Evolutionary conservation across 2,888 invertebrate species (phyloP).

Genomic region (Ectobius pallidus): DNA sequence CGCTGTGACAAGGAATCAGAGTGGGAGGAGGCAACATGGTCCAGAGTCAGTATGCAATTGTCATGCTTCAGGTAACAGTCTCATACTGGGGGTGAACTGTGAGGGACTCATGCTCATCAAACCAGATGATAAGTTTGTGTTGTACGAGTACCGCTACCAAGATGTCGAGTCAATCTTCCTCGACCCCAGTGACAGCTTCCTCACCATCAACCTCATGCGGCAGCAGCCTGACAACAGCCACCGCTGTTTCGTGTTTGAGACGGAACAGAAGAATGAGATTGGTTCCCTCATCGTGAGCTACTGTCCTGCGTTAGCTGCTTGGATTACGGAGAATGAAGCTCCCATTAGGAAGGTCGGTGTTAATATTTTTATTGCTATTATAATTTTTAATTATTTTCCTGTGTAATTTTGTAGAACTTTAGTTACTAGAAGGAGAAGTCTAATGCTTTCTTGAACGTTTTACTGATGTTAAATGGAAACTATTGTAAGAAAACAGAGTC

Average conservation of each 20-base stretch:
- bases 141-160: conserved; percentile 88
- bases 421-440: too few species aligned
- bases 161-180: conserved; percentile 91
- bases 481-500: too few species aligned
- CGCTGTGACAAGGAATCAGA: background rate
- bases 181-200: conserved; percentile 90
- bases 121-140: conserved; percentile 88
- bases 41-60: conserved; percentile 32
- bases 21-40: conserved; percentile 13
- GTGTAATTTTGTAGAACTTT: too few species aligned
- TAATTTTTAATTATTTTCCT: too few species aligned
- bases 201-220: conserved; percentile 85
- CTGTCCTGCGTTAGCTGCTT: conserved; percentile 82
- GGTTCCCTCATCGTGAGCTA: conserved; percentile 92
- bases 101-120: conserved; percentile 92
- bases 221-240: conserved; percentile 66
- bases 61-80: conserved; percentile 54
- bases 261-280: conserved; percentile 87
- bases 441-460: too few species aligned
- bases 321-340: conserved; percentile 75
- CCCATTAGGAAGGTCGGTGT: conserved; percentile 64
- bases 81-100: conserved; percentile 84
- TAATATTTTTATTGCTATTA: conserved; percentile 8
- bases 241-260: conserved; percentile 91
- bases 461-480: too few species aligned